These are phyloP conservation scores for Oryzias celebensis DNA, from an alignment of 2,113 vertebrate genomes.

Conservation along the genomic window DNA sequence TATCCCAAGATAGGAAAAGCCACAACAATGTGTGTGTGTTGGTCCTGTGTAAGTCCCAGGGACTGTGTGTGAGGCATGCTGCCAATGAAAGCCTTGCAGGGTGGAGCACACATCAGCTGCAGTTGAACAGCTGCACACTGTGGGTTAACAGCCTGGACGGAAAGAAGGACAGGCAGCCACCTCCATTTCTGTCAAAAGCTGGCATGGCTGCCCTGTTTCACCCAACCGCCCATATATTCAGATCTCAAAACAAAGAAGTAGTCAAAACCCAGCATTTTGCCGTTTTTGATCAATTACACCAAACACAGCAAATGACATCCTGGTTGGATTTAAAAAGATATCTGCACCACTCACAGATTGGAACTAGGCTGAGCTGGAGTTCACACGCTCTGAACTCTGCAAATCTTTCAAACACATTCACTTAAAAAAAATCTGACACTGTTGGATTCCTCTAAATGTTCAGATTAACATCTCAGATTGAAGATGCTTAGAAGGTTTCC, in stretches of 20 bases:
- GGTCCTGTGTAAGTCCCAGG: conserved; percentile 11
- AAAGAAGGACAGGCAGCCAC: conserved; percentile 47
- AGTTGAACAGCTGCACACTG: conserved; percentile 68
- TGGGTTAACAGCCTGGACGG: conserved; percentile 32
- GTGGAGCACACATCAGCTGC: conserved; percentile 70
- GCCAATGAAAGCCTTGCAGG: conserved; percentile 66
- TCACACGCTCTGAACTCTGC: neutral
- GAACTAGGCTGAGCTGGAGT: neutral
- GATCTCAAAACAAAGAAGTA: conserved; percentile 34
- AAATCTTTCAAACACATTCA: neutral
- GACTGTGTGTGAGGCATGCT: conserved; percentile 38
- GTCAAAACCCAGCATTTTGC: neutral
- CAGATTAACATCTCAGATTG: neutral
- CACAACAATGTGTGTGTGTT: conserved; percentile 35
- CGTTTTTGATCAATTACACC: no score
- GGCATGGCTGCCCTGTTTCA: conserved; percentile 38
- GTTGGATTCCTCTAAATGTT: no score
- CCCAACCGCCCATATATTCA: neutral
- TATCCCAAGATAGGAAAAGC: conserved; percentile 28
- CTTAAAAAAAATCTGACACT: no score
- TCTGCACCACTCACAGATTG: neutral
- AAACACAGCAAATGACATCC: neutral
- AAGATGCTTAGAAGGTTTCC: neutral
- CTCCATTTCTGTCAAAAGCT: conserved; percentile 51
- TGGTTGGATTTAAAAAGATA: neutral